phyloP scores from a whole-genome alignment of 1,140 invertebrate genomes.

The Gonioctena quinquepunctata region DNA sequence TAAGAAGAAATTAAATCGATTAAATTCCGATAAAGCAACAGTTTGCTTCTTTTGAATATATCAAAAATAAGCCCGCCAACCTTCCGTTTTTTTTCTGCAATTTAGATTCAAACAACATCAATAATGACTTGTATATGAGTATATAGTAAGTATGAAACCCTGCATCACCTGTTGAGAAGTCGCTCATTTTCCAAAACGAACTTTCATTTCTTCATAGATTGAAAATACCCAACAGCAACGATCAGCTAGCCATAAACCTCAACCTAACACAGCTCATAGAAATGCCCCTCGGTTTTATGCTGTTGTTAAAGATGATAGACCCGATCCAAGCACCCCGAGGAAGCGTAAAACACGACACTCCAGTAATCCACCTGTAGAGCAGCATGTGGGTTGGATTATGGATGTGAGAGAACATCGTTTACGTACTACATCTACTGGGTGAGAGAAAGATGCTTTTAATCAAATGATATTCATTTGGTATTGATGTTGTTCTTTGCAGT shows the following conservation, averaged over 20 bases:
- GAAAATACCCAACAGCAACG: slow-evolving; percentile 6
- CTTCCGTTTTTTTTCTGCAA: too few relatives aligned
- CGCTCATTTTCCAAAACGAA: too few relatives aligned
- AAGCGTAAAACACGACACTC: slow-evolving; percentile 93
- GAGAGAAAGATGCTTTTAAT: slow-evolving; percentile 15
- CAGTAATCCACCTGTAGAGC: slow-evolving; percentile 89
- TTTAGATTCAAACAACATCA: too few relatives aligned
- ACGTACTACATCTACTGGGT: slow-evolving; percentile 75
- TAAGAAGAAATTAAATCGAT: too few relatives aligned
- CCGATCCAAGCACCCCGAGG: slow-evolving; percentile 69
- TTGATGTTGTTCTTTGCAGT: slow-evolving; percentile 29
- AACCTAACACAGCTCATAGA: slow-evolving; percentile 43
- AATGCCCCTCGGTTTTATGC: slow-evolving; percentile 85
- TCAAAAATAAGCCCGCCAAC: too few relatives aligned
- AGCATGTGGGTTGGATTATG: slow-evolving; percentile 97
- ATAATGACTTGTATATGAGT: too few relatives aligned
- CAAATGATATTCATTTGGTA: background rate
- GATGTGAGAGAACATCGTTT: slow-evolving; percentile 82
- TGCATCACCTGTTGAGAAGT: too few relatives aligned
- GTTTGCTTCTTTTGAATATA: too few relatives aligned
- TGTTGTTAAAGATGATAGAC: slow-evolving; percentile 81
- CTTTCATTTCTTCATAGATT: slow-evolving; percentile 18
- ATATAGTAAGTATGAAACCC: too few relatives aligned
- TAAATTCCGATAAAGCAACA: too few relatives aligned
- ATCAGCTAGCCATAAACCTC: too few relatives aligned